Evolutionary conservation across 1,140 invertebrate species (phyloP), one percentile per base, ranked within the genome.

Genomic region (Heliconius himera): DNA sequence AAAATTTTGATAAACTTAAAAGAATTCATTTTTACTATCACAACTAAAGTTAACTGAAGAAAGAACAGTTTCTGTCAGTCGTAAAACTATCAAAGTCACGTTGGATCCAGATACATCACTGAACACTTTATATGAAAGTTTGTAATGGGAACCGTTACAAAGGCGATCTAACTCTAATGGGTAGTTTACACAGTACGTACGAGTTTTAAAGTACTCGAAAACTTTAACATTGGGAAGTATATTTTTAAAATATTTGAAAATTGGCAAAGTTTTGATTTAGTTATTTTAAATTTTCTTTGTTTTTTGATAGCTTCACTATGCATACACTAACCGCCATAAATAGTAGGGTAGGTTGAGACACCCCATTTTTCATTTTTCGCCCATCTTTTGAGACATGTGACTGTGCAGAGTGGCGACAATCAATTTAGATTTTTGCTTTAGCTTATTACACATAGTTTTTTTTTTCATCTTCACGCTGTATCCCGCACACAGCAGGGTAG

Each of bases 51-150:
- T 13, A 26, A 66, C 20, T 66, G 4, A 66, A 60, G 54, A 60
- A 60, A 66, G 60, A 66, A 66, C 60, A 66, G 22, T 66, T 66
- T 66, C 22, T 29, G 60, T 66, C 26, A 66, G 60, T 66, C 60
- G 60, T 66, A 66, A 66, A 66, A 29, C 60, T 66, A 66, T 66
- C 60, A 66, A 66, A 66, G 60, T 66, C 60, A 66, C 60, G 60
- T 66, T 66, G 16, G 22, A 29, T 29, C 22, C 26, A 66, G 22
- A 66, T 66, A 66, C 60, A 66, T 66, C 60, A 66, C 11, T 29
- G 60, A 66, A 29, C 60, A 29, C 26, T 66, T 66, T 66, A 66
- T 66, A 66, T 66, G 26, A 29, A 66, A 66, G 60, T 66, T 66
- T 66, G n/a, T 66, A 66, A 66, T 26, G 60, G 20, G n/a, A 16